These are phyloP conservation scores for Agrochola lota DNA, from an alignment of 2,888 invertebrate genomes.

Conservation along the genomic window DNA sequence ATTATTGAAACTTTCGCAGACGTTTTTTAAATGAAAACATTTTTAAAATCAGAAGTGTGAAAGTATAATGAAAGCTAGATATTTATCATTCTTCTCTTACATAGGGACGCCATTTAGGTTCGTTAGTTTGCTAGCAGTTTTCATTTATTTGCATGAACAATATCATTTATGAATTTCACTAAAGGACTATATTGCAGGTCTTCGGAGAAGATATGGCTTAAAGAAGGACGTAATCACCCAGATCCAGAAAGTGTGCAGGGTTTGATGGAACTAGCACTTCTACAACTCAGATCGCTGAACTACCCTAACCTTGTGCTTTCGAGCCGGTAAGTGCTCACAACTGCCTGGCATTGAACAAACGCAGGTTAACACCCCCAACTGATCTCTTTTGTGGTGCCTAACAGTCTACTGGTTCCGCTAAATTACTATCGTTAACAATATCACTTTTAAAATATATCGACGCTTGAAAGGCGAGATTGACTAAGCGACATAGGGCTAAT, in stretches of 20 bases:
- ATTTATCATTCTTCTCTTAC: constrained; percentile 94
- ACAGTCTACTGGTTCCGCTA: not conserved
- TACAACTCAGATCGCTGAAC: constrained; percentile 89
- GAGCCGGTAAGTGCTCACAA: constrained; percentile 91
- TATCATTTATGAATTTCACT: not conserved
- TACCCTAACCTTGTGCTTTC: constrained; percentile 91
- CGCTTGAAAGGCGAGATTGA: too few relatives aligned
- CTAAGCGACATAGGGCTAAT: too few relatives aligned
- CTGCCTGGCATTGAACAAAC: not conserved
- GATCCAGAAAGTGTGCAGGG: constrained; percentile 94
- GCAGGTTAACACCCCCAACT: too few relatives aligned
- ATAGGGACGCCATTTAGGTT: constrained; percentile 95
- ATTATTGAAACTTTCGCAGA: not conserved
- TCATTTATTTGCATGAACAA: constrained; percentile 73
- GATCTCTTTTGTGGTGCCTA: not conserved
- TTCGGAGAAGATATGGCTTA: constrained; percentile 92
- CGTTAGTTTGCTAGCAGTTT: not conserved
- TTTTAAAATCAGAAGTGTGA: not conserved
- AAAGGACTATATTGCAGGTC: constrained; percentile 84
- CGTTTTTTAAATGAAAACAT: constrained; percentile 45
- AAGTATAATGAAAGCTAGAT: constrained; percentile 91
- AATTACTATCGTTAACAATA: not conserved
- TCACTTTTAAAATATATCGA: not conserved
- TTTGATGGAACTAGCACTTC: constrained; percentile 92
- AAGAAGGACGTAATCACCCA: constrained; percentile 83